phyloP scores from a whole-genome alignment of 2,888 invertebrate species.

The Epinotia nisella region DNA sequence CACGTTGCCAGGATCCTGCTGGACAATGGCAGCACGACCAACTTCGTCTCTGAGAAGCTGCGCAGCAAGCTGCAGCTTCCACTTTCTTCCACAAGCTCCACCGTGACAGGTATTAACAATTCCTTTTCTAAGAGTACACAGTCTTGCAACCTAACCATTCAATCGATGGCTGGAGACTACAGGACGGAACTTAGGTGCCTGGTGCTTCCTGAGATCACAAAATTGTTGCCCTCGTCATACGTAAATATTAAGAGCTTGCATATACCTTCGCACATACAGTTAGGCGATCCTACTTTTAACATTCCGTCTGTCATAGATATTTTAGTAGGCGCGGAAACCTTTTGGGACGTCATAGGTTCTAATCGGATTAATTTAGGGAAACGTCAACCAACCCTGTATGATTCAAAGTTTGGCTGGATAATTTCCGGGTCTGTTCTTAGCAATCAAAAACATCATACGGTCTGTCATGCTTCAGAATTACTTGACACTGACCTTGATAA shows the following conservation, averaged over 20 bases:
- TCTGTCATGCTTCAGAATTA: slow-evolving; percentile 9
- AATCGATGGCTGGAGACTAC: neutral
- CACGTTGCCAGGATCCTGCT: no score
- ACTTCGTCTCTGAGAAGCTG: no score
- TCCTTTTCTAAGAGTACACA: no score
- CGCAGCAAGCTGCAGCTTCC: no score
- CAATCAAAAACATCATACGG: neutral
- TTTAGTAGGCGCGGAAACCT: neutral
- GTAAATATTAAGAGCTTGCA: slow-evolving; percentile 9
- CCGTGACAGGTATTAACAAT: no score
- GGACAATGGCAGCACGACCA: no score
- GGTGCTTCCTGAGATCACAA: slow-evolving; percentile 45
- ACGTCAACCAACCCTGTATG: neutral
- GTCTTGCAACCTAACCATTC: no score
- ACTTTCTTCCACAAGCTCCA: no score
- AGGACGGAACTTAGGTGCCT: slow-evolving; percentile 24
- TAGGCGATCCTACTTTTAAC: neutral
- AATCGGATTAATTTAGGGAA: no score
- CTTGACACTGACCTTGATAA: slow-evolving; percentile 1
- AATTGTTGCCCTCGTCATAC: slow-evolving; percentile 39
- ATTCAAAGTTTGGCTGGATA: neutral
- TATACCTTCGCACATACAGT: neutral
- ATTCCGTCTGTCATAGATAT: slow-evolving; percentile 41
- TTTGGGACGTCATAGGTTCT: no score
- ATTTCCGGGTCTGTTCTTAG: neutral